phyloP scores from a whole-genome alignment of 2,888 invertebrate genomes.

The Gastracanthus pulcherrimus region DNA sequence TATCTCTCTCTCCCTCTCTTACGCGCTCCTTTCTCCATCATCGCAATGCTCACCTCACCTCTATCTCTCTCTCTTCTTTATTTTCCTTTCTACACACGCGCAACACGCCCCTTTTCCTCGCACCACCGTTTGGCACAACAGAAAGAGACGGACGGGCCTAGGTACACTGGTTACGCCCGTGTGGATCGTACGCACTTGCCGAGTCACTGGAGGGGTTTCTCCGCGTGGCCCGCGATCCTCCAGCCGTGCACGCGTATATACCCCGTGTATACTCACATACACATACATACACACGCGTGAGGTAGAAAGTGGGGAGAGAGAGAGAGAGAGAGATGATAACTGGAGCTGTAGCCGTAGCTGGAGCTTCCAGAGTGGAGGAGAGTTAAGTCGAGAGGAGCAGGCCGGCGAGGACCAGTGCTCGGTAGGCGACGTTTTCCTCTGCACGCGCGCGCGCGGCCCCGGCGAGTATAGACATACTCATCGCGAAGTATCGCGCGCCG shows the following conservation, averaged over 20 bases:
- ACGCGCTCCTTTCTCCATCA: neutral
- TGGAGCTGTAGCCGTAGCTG: constrained; percentile 36
- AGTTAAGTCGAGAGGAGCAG: constrained; percentile 48
- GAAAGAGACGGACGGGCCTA: neutral
- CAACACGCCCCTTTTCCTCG: neutral
- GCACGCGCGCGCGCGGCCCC: neutral
- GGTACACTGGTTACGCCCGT: neutral
- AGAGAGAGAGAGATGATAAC: constrained; percentile 43
- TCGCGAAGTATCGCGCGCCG: too few relatives aligned
- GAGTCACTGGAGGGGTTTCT: constrained; percentile 6
- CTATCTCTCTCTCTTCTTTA: constrained; percentile 16
- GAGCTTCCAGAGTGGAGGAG: constrained; percentile 24
- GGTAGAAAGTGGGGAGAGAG: neutral
- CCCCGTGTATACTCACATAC: neutral
- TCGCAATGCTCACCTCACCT: neutral
- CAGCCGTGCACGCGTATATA: neutral
- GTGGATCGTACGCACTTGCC: neutral
- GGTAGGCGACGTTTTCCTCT: neutral
- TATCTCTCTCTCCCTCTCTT: too few relatives aligned
- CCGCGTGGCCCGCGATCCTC: neutral
- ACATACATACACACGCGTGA: neutral
- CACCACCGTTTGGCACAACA: neutral
- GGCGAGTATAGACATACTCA: neutral
- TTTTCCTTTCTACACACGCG: constrained; percentile 36
- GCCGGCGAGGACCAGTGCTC: constrained; percentile 32